phyloP scores from a whole-genome alignment of 2,888 invertebrate species.

The Ormia ochracea region DNA sequence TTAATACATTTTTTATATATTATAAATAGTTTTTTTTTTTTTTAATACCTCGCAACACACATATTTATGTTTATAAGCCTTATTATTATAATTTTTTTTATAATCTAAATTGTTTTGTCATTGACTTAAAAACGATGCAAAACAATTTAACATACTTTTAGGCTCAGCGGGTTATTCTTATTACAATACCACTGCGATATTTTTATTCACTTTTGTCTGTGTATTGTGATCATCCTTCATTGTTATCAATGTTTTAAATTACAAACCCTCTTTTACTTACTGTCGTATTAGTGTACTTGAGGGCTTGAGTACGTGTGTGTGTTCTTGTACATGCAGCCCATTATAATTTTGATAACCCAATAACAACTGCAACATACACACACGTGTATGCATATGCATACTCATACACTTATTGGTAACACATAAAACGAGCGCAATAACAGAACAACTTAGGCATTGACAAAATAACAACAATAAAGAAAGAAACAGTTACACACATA shows the following conservation, averaged over 20 bases:
- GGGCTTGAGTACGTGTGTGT: not conserved
- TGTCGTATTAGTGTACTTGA: too few relatives aligned
- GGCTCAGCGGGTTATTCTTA: slow-evolving; percentile 26
- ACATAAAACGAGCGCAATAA: not conserved
- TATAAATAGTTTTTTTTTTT: not conserved
- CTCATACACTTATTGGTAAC: not conserved
- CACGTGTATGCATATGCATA: too few relatives aligned
- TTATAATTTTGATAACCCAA: slow-evolving; percentile 21
- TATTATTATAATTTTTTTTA: not conserved
- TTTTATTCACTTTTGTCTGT: slow-evolving; percentile 1
- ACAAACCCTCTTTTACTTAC: slow-evolving; percentile 18
- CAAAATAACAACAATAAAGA: too few relatives aligned
- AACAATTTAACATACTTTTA: slow-evolving; percentile 34
- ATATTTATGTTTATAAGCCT: not conserved
- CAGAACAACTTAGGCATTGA: not conserved
- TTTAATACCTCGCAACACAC: not conserved
- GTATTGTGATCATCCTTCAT: slow-evolving; percentile 22
- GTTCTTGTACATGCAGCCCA: not conserved
- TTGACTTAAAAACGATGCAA: slow-evolving; percentile 23
- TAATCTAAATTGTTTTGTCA: slow-evolving; percentile 5
- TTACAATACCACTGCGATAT: not conserved
- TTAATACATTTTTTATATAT: too few relatives aligned
- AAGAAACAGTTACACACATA: not conserved
- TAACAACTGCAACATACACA: not conserved
- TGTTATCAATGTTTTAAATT: slow-evolving; percentile 22